Evolutionary conservation across 2,113 vertebrate genomes (phyloP).

Genomic region (Odocoileus virginianus): DNA sequence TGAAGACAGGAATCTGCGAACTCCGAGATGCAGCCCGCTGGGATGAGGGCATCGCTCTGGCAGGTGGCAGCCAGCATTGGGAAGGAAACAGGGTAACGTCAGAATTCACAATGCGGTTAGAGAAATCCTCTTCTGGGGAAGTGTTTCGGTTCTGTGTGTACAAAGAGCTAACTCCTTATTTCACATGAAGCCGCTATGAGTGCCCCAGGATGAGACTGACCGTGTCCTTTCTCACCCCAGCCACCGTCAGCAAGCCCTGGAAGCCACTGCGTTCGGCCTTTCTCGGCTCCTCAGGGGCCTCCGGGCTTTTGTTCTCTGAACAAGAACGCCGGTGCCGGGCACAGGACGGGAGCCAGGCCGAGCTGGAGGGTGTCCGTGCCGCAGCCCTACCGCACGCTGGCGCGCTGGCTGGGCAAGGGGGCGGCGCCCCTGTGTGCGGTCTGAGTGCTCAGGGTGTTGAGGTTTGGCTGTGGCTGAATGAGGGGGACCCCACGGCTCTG

Average conservation of each 20-base stretch:
- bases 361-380: not conserved
- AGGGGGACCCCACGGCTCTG: not conserved
- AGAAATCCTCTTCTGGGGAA: not conserved
- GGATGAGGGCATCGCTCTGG: fast-evolving
- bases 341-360: conserved; percentile 30
- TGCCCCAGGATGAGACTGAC: not conserved
- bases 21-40: fast-evolving
- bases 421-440: not conserved
- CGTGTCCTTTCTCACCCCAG: not conserved
- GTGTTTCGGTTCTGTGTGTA: fast-evolving
- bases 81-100: fast-evolving
- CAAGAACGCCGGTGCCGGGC: conserved; percentile 27
- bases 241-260: not conserved
- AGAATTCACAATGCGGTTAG: fast-evolving
- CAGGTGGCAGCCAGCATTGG: fast-evolving
- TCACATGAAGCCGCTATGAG: fast-evolving
- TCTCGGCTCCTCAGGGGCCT: conserved; percentile 14
- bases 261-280: not conserved
- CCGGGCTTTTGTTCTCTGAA: conserved; percentile 43
- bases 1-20: not conserved
- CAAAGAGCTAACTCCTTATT: fast-evolving
- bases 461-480: not conserved
- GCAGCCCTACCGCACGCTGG: not conserved
- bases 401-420: not conserved
- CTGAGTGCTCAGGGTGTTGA: not conserved